Conservation (phyloP, 2,888 invertebrate genomes). For the Nephrotoma guestfalica region DNA sequence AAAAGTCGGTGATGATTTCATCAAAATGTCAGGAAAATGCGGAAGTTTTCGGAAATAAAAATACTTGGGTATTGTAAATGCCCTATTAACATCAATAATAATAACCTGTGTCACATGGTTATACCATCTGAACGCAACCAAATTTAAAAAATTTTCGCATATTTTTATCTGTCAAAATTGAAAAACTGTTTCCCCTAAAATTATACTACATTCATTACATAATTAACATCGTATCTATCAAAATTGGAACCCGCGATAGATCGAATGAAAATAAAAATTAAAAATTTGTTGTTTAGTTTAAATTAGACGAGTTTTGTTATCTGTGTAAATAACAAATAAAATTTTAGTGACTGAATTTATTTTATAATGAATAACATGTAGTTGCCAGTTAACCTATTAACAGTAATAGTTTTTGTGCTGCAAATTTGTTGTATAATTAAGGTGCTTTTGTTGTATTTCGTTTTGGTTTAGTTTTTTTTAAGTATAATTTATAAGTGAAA, state of each 20-base stretch:
- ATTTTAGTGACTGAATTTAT: neutral
- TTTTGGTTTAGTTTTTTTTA: neutral
- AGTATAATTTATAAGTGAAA: neutral
- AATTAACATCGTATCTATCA: neutral
- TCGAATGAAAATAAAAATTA: neutral
- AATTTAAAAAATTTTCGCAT: neutral
- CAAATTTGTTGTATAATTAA: neutral
- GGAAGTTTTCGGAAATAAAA: too few species aligned
- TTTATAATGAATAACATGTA: neutral
- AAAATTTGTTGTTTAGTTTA: neutral
- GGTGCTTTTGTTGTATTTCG: neutral
- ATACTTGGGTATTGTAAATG: too few species aligned
- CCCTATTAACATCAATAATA: too few species aligned
- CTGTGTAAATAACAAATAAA: neutral
- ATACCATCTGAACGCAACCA: neutral
- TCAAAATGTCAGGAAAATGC: too few species aligned
- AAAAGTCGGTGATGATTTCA: too few species aligned
- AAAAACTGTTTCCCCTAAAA: neutral
- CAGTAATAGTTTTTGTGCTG: neutral
- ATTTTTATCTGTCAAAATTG: neutral
- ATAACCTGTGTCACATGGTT: too few species aligned
- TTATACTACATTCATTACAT: neutral
- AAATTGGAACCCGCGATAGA: neutral
- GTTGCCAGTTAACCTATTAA: neutral
- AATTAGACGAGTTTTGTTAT: neutral